phyloP scores from a whole-genome alignment of 2,113 vertebrate species.

The Anarrhichthys ocellatus region DNA sequence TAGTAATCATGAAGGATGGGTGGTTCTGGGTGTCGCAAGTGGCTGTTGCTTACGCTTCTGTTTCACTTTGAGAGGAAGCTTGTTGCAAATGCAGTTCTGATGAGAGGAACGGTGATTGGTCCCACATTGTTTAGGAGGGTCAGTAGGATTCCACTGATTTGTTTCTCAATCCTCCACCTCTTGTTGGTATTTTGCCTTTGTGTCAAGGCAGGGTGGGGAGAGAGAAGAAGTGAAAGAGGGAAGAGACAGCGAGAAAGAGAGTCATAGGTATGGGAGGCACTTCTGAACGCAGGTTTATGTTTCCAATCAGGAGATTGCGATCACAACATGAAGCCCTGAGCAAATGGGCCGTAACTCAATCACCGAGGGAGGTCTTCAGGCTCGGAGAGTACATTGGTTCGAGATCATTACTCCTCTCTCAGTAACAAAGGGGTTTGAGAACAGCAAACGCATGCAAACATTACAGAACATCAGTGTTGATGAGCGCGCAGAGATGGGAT shows the following conservation, averaged over 20 bases:
- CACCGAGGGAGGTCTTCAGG: conserved; percentile 62
- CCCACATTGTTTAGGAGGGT: conserved; percentile 26
- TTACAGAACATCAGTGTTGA: conserved; percentile 27
- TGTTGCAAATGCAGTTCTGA: conserved; percentile 11
- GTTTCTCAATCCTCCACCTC: conserved; percentile 35
- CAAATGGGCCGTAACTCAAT: conserved; percentile 69
- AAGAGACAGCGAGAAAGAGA: not conserved
- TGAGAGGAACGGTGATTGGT: conserved; percentile 14
- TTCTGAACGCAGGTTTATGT: conserved; percentile 55
- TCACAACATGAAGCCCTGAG: conserved; percentile 63
- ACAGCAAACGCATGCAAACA: conserved; percentile 40
- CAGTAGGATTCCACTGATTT: conserved; percentile 22
- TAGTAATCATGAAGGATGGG: conserved; percentile 49
- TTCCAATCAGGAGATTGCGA: conserved; percentile 71
- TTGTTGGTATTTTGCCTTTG: conserved; percentile 20
- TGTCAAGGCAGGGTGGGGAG: not conserved
- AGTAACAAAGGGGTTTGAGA: conserved; percentile 47
- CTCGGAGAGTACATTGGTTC: conserved; percentile 48
- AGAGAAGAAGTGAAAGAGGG: not conserved
- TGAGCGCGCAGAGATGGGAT: conserved; percentile 42
- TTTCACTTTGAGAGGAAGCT: not conserved
- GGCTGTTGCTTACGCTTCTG: conserved; percentile 14
- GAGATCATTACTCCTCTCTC: conserved; percentile 64
- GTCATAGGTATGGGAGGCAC: conserved; percentile 27
- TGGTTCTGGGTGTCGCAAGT: not conserved